Conservation (phyloP, 64 coral and sea anemone genomes). For the Acropora yongei region DNA sequence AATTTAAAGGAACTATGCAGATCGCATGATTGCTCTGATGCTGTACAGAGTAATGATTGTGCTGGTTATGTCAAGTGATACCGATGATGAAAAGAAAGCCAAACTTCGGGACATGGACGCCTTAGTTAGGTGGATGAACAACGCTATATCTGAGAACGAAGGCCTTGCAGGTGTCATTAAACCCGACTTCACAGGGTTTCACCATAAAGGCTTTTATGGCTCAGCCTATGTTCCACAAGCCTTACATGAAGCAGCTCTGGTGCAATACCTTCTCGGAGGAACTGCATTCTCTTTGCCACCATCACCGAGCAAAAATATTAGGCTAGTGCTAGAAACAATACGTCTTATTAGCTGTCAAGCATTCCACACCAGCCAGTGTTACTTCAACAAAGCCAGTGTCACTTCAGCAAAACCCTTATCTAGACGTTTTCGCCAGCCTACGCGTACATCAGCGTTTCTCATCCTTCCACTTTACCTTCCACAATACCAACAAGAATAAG, state of each 20-base stretch:
- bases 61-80: too few species aligned
- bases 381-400: neutral
- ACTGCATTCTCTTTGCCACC: slow-evolving; percentile 52
- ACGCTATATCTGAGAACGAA: slow-evolving; percentile 55
- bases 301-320: slow-evolving; percentile 1
- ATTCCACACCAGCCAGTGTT: slow-evolving; percentile 63
- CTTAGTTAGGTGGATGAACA: slow-evolving; percentile 49
- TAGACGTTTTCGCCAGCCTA: neutral
- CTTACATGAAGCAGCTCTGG: slow-evolving; percentile 31
- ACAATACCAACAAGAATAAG: neutral
- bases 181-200: slow-evolving; percentile 72
- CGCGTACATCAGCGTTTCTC: slow-evolving; percentile 45
- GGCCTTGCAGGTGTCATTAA: slow-evolving; percentile 63
- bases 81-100: too few species aligned
- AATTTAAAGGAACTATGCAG: too few species aligned
- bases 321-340: slow-evolving; percentile 28
- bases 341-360: slow-evolving; percentile 31
- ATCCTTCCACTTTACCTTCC: neutral
- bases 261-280: slow-evolving; percentile 46
- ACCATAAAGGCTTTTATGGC: slow-evolving; percentile 70
- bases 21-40: too few species aligned
- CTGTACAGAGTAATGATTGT: too few species aligned
- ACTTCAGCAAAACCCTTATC: slow-evolving; percentile 4
- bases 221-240: slow-evolving; percentile 57
- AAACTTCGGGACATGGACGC: too few species aligned